Evolutionary conservation across 2,888 invertebrate genomes (phyloP).

Genomic region (Drosophila prolongata): DNA sequence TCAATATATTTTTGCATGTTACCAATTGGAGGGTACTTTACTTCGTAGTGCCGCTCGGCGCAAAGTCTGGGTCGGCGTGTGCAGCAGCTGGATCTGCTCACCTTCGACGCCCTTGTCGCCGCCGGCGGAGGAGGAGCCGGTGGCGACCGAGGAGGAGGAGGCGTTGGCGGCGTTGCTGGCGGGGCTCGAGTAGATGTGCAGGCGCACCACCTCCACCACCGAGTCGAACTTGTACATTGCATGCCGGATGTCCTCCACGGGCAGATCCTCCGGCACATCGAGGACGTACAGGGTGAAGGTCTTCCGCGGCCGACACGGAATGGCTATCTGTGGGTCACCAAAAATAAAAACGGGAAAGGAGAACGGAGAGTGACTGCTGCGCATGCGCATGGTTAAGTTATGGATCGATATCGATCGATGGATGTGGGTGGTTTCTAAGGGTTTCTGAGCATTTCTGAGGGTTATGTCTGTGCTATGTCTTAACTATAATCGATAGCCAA

Average conservation of each 20-base stretch:
- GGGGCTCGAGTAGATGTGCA: slow-evolving; percentile 85
- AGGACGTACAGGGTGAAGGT: slow-evolving; percentile 93
- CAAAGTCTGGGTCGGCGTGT: slow-evolving; percentile 61
- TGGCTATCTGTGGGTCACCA: slow-evolving; percentile 87
- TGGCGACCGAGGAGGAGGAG: slow-evolving; percentile 65
- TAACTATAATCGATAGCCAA: too few relatives aligned
- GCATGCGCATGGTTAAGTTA: slow-evolving; percentile 22
- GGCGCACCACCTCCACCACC: slow-evolving; percentile 91
- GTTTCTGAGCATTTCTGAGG: background rate
- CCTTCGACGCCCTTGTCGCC: slow-evolving; percentile 80
- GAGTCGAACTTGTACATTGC: slow-evolving; percentile 92
- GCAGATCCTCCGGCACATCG: slow-evolving; percentile 93
- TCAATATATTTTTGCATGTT: slow-evolving; percentile 23
- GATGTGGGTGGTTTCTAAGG: background rate
- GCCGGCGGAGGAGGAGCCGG: slow-evolving; percentile 46
- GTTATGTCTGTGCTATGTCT: slow-evolving; percentile 2
- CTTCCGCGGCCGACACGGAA: slow-evolving; percentile 94
- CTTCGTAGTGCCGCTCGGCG: slow-evolving; percentile 71
- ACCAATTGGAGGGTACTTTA: slow-evolving; percentile 56
- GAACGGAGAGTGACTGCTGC: slow-evolving; percentile 31
- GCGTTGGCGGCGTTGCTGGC: slow-evolving; percentile 27
- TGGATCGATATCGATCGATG: slow-evolving; percentile 28
- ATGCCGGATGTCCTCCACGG: slow-evolving; percentile 93
- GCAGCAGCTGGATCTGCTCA: slow-evolving; percentile 65
- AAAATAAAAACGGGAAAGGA: slow-evolving; percentile 9